Evolutionary conservation across 2,888 invertebrate species (phyloP).

Genomic region (Aproaerema taeniolella): DNA sequence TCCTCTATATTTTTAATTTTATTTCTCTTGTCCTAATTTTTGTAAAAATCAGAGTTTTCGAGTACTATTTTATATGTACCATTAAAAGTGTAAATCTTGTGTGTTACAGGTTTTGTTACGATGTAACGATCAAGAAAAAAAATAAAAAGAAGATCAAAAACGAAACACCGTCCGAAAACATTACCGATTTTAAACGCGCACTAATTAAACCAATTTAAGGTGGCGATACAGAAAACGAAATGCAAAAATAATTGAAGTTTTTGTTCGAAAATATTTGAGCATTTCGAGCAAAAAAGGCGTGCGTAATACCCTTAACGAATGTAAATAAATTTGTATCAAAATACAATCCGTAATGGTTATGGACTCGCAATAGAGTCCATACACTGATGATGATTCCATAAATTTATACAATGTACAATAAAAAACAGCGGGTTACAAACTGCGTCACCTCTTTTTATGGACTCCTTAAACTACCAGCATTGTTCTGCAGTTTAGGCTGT

Average conservation of each 20-base stretch:
- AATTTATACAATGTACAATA: constrained; percentile 74
- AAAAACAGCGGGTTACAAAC: constrained; percentile 67
- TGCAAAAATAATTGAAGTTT: not conserved
- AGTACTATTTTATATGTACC: too few relatives aligned
- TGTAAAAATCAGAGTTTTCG: too few relatives aligned
- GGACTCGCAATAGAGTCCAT: constrained; percentile 68
- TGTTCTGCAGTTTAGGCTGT: constrained; percentile 29
- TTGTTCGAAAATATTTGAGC: not conserved
- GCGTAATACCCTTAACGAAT: constrained; percentile 40
- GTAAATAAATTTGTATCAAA: constrained; percentile 65
- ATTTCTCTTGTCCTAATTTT: too few relatives aligned
- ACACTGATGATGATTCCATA: constrained; percentile 76
- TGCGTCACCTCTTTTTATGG: constrained; percentile 66
- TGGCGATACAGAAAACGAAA: not conserved
- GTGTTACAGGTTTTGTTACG: too few relatives aligned
- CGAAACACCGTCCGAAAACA: too few relatives aligned
- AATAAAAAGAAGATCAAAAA: too few relatives aligned
- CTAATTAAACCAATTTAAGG: constrained; percentile 7
- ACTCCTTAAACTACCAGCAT: constrained; percentile 47
- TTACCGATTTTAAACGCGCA: constrained; percentile 15
- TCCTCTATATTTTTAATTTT: too few relatives aligned
- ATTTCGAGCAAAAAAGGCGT: not conserved
- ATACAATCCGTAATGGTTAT: constrained; percentile 71
- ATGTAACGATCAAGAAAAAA: too few relatives aligned
- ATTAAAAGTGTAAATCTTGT: too few relatives aligned